A percentile compares a stretch with the other conserved stretches of the same genome.
Evolutionary conservation across 2,888 invertebrate species (phyloP).

Genomic region (Chrysotoxum bicinctum): DNA sequence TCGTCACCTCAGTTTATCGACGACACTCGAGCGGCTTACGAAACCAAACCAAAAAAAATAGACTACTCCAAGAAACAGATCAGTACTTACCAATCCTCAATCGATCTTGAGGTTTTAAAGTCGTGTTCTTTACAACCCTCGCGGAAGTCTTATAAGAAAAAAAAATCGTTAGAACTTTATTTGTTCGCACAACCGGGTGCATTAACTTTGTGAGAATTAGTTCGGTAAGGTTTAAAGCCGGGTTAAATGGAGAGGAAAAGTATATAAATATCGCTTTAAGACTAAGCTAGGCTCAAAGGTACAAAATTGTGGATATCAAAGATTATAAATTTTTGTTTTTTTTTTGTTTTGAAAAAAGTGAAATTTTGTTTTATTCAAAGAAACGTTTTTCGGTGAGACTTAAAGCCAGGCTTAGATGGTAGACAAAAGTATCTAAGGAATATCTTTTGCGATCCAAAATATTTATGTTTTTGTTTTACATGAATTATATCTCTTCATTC

Average conservation of each 20-base stretch:
- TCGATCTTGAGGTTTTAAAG: constrained; percentile 36
- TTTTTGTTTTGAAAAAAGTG: background rate
- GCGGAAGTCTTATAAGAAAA: constrained; percentile 10
- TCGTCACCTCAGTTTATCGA: constrained; percentile 70
- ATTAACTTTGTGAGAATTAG: background rate
- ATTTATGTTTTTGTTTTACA: too few species aligned
- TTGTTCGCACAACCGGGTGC: background rate
- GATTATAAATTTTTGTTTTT: background rate
- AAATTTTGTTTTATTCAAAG: background rate
- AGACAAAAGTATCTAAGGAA: background rate
- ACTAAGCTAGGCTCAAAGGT: background rate
- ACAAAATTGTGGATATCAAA: background rate
- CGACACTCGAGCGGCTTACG: constrained; percentile 67
- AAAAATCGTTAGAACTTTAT: background rate
- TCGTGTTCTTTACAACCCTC: constrained; percentile 17
- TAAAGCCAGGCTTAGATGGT: background rate
- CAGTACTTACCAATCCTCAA: constrained; percentile 30
- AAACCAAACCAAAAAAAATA: constrained; percentile 49
- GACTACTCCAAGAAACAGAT: constrained; percentile 24
- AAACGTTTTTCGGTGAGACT: background rate
- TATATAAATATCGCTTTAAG: background rate
- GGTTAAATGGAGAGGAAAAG: constrained; percentile 29
- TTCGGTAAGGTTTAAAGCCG: constrained; percentile 38
- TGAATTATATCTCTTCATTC: too few species aligned
- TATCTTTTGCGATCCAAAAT: background rate